Evolutionary conservation across 2,797 vertebrate genomes (phyloP), one percentile per base, ranked within the genome.

Genomic region (Rhinoraja longicauda): DNA sequence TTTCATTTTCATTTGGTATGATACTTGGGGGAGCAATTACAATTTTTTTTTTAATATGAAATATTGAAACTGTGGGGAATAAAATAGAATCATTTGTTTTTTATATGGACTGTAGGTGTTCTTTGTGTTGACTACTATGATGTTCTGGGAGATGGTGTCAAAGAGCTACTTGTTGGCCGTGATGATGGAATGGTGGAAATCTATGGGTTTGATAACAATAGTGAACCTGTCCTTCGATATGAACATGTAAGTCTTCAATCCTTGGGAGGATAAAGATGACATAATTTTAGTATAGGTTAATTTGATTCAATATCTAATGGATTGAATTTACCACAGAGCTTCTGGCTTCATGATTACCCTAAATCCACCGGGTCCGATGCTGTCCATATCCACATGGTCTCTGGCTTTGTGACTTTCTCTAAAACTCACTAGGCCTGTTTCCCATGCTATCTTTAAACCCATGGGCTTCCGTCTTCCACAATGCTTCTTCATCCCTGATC

Each of bases 41-140:
- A n/a, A n/a, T n/a, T n/a, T n/a, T n/a, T n/a, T n/a, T n/a, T n/a
- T n/a, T n/a, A n/a, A n/a, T 19, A 67, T 19, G 36, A 7, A 88
- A 67, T 53, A 36, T n/a, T 88, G 32, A n/a, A 12, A 53, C n/a
- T 36, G n/a, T n/a, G 67, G 59, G 17, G n/a, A 88, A 17, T 64
- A 88, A 88, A 67, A 32, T 86, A 17, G 26, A 67, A 64, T 88
- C 5, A 7, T 19, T 73, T 53, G 12, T 53, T 29, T 72, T 88
- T 78, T 81, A 64, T 64, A 36, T 17, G 77, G 26, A 93, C 45
- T 78, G 0, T 93, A 99, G 99, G 99, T 94, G 95, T 99, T 94
- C 96, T 99, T 91, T 99, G 99, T 94, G 95, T 99, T 73, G 98
- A 99, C 94, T 97, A 97, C 0, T 99, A 97, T 94, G 99, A 99